These are phyloP conservation scores for Amniataba percoides DNA, from an alignment of 2,797 vertebrate genomes.

Conservation along the genomic window DNA sequence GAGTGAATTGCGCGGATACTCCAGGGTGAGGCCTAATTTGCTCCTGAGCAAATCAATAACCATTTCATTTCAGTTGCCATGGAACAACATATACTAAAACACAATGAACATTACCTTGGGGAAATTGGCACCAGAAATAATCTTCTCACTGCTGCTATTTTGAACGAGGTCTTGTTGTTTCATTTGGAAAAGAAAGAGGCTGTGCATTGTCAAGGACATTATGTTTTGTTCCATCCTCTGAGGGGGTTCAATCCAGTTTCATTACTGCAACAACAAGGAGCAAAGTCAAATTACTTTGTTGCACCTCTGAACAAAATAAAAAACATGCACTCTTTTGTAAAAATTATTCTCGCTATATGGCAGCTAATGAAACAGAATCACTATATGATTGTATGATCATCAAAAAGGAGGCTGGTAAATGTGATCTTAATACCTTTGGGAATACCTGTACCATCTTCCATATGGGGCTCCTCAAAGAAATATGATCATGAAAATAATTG, in stretches of 20 bases:
- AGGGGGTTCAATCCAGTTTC: slow-evolving; percentile 45
- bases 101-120: slow-evolving; percentile 79
- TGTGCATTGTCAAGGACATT: slow-evolving; percentile 57
- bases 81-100: slow-evolving; percentile 81
- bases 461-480: slow-evolving; percentile 43
- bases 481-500: slow-evolving; percentile 71
- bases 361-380: slow-evolving; percentile 47
- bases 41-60: slow-evolving; percentile 84
- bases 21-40: slow-evolving; percentile 82
- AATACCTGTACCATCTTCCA: slow-evolving; percentile 49
- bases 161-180: slow-evolving; percentile 59
- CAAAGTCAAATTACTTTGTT: slow-evolving; percentile 45
- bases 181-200: slow-evolving; percentile 38
- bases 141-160: slow-evolving; percentile 64
- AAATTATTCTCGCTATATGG: slow-evolving; percentile 8
- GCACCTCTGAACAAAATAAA: slow-evolving; percentile 3
- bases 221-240: slow-evolving; percentile 44
- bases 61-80: slow-evolving; percentile 83
- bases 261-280: slow-evolving; percentile 38
- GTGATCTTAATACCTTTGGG: slow-evolving; percentile 70
- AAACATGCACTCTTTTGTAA: slow-evolving; percentile 31
- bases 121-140: slow-evolving; percentile 67
- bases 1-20: slow-evolving; percentile 72
- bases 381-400: slow-evolving; percentile 44
- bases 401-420: slow-evolving; percentile 54